A percentile compares a stretch with the other conserved stretches of the same genome.
Conservation (phyloP, 2,113 vertebrate genomes). For the Rana temporaria region DNA sequence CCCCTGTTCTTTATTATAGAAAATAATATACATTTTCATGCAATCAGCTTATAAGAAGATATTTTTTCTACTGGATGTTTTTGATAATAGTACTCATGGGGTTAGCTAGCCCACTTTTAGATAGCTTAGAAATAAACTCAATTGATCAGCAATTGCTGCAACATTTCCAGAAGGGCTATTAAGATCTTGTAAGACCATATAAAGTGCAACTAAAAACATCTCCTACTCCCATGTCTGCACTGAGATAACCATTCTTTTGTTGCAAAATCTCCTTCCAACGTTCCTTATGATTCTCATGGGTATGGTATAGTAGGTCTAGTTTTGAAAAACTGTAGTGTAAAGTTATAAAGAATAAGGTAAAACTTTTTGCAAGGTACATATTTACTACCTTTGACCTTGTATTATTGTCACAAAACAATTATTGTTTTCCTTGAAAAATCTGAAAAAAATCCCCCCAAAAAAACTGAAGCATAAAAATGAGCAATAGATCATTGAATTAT, state of each 20-base stretch:
- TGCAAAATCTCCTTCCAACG: slow-evolving; percentile 53
- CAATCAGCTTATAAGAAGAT: not conserved
- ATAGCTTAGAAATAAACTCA: slow-evolving; percentile 45
- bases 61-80: not conserved
- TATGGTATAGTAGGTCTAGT: slow-evolving; percentile 32
- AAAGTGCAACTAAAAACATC: slow-evolving; percentile 52
- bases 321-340: slow-evolving; percentile 39
- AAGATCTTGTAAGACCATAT: slow-evolving; percentile 47
- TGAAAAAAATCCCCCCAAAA: no score
- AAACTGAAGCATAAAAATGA: no score
- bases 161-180: slow-evolving; percentile 47
- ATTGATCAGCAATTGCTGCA: slow-evolving; percentile 54
- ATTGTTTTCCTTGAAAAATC: no score
- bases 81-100: slow-evolving; percentile 20
- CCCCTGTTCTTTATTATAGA: slow-evolving; percentile 40
- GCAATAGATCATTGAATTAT: no score
- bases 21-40: not conserved
- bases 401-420: not conserved
- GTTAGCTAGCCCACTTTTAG: slow-evolving; percentile 38
- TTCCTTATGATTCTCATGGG: slow-evolving; percentile 51
- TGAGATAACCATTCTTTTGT: slow-evolving; percentile 54
- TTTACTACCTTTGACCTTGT: slow-evolving; percentile 38
- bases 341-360: slow-evolving; percentile 20
- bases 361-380: slow-evolving; percentile 23
- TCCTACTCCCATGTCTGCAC: slow-evolving; percentile 51